These are phyloP conservation scores for Manis pentadactyla DNA, from an alignment of 2,797 vertebrate genomes.

Conservation along the genomic window DNA sequence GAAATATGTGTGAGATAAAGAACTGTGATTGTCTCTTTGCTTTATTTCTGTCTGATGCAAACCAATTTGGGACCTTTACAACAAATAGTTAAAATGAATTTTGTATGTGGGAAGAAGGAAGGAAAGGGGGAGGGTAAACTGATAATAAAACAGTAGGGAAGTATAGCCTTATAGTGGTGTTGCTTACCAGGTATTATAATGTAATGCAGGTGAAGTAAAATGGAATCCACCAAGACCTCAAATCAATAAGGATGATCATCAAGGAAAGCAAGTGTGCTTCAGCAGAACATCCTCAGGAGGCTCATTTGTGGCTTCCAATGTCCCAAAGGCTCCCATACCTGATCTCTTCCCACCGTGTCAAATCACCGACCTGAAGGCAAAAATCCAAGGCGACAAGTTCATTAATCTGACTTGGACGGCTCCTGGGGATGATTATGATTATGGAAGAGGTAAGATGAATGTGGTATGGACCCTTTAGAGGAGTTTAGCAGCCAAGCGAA, in stretches of 20 bases:
- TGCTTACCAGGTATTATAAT: not conserved
- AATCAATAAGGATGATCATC: conserved; percentile 45
- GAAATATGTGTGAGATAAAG: not conserved
- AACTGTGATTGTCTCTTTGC: not conserved
- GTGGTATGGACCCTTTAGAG: not conserved
- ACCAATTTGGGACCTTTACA: not conserved
- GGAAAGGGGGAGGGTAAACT: not conserved
- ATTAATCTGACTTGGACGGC: conserved; percentile 88
- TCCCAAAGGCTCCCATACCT: conserved; percentile 16
- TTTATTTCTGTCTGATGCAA: not conserved
- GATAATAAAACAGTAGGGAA: not conserved
- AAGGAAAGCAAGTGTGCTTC: conserved; percentile 82
- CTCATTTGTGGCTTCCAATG: conserved; percentile 76
- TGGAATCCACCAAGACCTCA: conserved; percentile 83
- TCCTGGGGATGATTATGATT: conserved; percentile 86
- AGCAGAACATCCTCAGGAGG: conserved; percentile 85
- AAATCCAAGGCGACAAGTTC: conserved; percentile 58
- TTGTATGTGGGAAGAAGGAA: not conserved
- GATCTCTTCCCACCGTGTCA: conserved; percentile 84
- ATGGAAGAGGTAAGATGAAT: conserved; percentile 84
- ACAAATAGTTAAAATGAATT: conserved; percentile 16
- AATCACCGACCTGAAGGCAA: conserved; percentile 86
- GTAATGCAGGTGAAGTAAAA: conserved; percentile 80
- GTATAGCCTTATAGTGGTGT: not conserved
- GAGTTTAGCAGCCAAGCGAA: not conserved